phyloP scores from a whole-genome alignment of 2,113 vertebrate genomes.

The Hucho hucho region DNA sequence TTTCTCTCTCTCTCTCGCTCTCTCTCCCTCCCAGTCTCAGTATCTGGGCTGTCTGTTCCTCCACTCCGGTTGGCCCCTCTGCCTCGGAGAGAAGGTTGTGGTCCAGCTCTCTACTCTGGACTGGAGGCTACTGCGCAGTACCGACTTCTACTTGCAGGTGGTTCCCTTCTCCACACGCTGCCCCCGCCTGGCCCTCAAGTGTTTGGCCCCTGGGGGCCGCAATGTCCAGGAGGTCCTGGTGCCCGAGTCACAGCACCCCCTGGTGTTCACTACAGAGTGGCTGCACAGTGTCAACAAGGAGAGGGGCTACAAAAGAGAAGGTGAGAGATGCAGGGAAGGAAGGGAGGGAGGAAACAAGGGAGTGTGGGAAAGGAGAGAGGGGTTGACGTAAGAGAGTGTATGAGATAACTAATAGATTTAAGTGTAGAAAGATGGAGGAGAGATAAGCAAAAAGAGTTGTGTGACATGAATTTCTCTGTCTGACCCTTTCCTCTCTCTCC shows the following conservation, averaged over 20 bases:
- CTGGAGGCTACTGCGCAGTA: conserved; percentile 84
- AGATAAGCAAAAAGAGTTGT: background rate
- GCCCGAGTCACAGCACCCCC: conserved; percentile 80
- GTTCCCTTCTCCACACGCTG: conserved; percentile 85
- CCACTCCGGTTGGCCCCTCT: conserved; percentile 90
- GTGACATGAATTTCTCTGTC: background rate
- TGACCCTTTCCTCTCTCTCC: background rate
- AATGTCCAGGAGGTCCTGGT: conserved; percentile 85
- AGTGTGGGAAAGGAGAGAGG: conserved; percentile 66
- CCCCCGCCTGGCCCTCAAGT: conserved; percentile 85
- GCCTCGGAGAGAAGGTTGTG: conserved; percentile 81
- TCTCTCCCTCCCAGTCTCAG: conserved; percentile 74
- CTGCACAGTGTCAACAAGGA: conserved; percentile 89
- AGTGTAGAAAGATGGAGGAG: background rate
- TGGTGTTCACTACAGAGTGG: conserved; percentile 89
- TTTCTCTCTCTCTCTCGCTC: background rate
- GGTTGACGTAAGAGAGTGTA: background rate
- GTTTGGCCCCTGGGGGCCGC: conserved; percentile 82
- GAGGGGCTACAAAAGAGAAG: conserved; percentile 78
- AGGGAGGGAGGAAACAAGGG: conserved; percentile 43
- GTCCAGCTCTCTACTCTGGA: conserved; percentile 88
- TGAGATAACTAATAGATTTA: background rate
- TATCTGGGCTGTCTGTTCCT: conserved; percentile 89
- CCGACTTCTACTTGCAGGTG: conserved; percentile 92
- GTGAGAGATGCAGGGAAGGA: conserved; percentile 52